A percentile compares a stretch with the other conserved stretches of the same genome.
Conservation (phyloP, 2,113 vertebrate species). For the human region DNA sequence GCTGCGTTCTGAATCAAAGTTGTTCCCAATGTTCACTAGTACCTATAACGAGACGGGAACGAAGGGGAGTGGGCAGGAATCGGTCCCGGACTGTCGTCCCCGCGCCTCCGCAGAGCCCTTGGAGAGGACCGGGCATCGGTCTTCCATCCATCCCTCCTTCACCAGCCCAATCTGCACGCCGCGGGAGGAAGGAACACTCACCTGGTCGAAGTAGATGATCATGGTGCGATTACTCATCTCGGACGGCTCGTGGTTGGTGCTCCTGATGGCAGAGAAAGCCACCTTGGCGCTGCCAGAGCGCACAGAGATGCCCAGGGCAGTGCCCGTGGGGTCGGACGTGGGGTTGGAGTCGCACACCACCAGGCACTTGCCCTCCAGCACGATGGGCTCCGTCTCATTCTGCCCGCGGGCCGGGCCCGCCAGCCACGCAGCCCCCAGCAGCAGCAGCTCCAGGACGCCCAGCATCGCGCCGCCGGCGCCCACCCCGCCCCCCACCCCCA, state of each 20-base stretch:
- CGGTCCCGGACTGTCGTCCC: neutral
- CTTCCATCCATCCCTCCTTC: neutral
- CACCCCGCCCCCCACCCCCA: slow-evolving; percentile 68
- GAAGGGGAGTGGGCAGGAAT: neutral
- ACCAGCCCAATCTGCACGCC: neutral
- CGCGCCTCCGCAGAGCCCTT: slow-evolving; percentile 8
- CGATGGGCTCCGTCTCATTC: slow-evolving; percentile 97
- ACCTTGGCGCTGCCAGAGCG: slow-evolving; percentile 96
- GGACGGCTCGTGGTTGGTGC: slow-evolving; percentile 98
- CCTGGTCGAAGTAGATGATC: slow-evolving; percentile 98
- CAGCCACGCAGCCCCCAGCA: slow-evolving; percentile 90
- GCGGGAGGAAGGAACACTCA: slow-evolving; percentile 69
- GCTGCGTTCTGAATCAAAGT: slow-evolving; percentile 97
- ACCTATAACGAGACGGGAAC: slow-evolving; percentile 84
- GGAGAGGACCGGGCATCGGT: neutral
- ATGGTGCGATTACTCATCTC: slow-evolving; percentile 99
- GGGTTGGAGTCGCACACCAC: slow-evolving; percentile 98
- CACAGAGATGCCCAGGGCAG: slow-evolving; percentile 96
- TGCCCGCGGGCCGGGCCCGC: slow-evolving; percentile 88
- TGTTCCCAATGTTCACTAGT: slow-evolving; percentile 95
- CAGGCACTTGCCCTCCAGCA: slow-evolving; percentile 96
- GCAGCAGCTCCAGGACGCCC: slow-evolving; percentile 80
- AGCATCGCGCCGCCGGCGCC: slow-evolving; percentile 73
- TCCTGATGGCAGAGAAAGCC: slow-evolving; percentile 96
- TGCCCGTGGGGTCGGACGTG: slow-evolving; percentile 94